Base-by-base conservation (phyloP, 2,113 vertebrate species). In the Pseudorasbora parva region DNA sequence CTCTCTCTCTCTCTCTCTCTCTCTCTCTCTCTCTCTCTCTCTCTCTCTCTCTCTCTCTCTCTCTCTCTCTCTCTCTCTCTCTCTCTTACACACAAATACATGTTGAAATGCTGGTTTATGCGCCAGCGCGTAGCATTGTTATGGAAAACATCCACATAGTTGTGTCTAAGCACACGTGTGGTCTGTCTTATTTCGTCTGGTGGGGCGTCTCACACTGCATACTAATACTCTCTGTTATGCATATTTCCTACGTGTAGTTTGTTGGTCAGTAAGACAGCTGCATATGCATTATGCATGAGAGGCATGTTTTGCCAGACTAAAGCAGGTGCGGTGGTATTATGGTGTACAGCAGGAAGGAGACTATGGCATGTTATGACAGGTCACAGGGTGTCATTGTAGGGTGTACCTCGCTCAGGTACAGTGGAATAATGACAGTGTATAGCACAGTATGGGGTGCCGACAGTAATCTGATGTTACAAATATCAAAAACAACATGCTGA, bases 191-290 rank as follows among this genome's bases (percentile, higher is more conserved):
- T 78, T 82, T 57, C 49, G 0, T 69, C 49, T 82, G 62, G n/a
- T 60, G 47, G 41, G 41, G 23, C 8, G 76, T 72, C 66, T 72
- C 30, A 9, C 25, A 30, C 64, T 37, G 47, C 64, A 78, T 78
- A 27, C 47, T 71, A 71, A 84, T 78, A 59, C 51, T 62, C 14
- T 69, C 33, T 47, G 51, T 57, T 45, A 56, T 68, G 75, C 71
- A 60, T 83, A 64, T 69, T 73, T 54, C 51, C n/a, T 57, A 59
- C 80, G 66, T 83, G 81, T 87, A 71, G 83, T 85, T 84, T 82
- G 72, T 71, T 85, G 79, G 80, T 77, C 84, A 81, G 75, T 78
- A 60, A 83, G 84, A 88, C 87, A 88, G 84, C 76, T 88, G 87
- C 72, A 49, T 37, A 69, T 88, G 82, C 77, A 88, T 88, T 81